Percentiles rank a stretch among this genome's conserved stretches.
Conservation (phyloP, 2,797 vertebrate genomes). For the Enteromius argenteus region DNA sequence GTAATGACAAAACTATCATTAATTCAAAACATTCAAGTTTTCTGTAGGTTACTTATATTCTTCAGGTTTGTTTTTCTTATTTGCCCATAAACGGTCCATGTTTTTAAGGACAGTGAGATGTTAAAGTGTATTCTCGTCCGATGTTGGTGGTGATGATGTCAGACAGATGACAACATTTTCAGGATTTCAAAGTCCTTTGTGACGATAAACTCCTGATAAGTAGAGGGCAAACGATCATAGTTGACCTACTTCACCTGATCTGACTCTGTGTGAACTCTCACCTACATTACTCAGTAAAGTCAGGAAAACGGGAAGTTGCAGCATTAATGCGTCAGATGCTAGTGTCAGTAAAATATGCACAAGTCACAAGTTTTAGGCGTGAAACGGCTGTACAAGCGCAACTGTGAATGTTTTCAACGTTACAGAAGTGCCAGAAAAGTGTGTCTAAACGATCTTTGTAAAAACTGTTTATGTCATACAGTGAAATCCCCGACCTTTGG, state of each 20-base stretch:
- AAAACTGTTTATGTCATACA: background rate
- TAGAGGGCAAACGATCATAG: background rate
- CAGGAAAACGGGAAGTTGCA: slow-evolving; percentile 11
- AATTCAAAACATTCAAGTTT: background rate
- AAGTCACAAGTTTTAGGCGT: background rate
- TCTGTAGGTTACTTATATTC: background rate
- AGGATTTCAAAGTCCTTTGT: background rate
- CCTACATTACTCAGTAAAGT: slow-evolving; percentile 1
- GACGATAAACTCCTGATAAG: background rate
- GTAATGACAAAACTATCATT: no score
- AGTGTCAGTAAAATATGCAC: background rate
- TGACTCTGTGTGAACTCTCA: slow-evolving; percentile 25
- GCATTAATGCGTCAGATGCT: background rate
- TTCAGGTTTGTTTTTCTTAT: background rate
- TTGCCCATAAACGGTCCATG: background rate
- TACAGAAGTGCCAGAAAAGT: background rate
- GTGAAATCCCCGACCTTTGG: slow-evolving; percentile 18
- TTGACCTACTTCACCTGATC: background rate
- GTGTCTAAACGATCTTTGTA: background rate
- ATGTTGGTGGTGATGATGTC: background rate
- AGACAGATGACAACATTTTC: background rate
- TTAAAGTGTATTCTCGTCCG: background rate
- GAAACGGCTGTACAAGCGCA: background rate
- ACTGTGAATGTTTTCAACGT: background rate
- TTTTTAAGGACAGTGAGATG: background rate